Evolutionary conservation across 2,113 vertebrate species (phyloP).

Genomic region (Oxyruncus cristatus): DNA sequence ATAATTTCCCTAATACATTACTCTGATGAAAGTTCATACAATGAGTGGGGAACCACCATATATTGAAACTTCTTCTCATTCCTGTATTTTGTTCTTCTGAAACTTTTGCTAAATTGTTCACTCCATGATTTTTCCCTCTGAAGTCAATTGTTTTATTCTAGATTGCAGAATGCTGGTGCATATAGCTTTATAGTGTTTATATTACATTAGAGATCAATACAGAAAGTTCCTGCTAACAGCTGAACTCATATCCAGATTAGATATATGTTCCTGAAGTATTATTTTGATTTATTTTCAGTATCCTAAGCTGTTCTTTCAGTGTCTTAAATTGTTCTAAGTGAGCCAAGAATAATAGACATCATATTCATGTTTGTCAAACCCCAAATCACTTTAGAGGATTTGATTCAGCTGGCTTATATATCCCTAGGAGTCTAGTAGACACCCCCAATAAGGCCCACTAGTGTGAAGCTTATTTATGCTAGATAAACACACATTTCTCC

Average conservation of each 20-base stretch:
- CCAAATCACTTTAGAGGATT: background rate
- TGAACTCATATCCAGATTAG: background rate
- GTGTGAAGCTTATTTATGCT: background rate
- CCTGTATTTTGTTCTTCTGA: background rate
- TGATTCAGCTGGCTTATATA: background rate
- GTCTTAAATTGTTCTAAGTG: background rate
- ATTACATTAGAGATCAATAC: background rate
- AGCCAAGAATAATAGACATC: background rate
- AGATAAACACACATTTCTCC: background rate
- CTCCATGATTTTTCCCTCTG: background rate
- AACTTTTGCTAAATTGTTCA: background rate
- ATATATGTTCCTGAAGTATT: background rate
- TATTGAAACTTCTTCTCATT: background rate
- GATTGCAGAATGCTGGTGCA: background rate
- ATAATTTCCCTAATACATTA: background rate
- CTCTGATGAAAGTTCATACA: background rate
- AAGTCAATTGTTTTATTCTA: background rate
- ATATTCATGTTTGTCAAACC: background rate
- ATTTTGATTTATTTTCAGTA: background rate
- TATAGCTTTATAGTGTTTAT: background rate
- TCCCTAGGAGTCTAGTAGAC: background rate
- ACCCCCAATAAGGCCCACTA: background rate
- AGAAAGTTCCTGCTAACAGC: background rate
- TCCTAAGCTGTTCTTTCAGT: background rate
- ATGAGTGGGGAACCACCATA: background rate